These are phyloP conservation scores for Chrysolina oricalcia DNA, from an alignment of 2,888 invertebrate genomes.

Conservation along the genomic window DNA sequence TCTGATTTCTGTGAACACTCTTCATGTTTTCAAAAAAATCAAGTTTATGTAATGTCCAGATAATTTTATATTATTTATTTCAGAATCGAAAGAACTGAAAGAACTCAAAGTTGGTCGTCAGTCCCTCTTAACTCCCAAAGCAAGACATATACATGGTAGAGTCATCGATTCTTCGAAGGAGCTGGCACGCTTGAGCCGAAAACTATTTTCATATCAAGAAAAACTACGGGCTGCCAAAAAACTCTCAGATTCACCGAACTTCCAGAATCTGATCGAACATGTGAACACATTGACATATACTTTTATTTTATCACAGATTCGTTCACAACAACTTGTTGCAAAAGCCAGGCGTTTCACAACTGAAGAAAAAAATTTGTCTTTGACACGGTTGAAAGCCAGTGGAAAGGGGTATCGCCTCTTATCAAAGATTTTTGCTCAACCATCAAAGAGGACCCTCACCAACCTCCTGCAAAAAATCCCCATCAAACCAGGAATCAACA, in stretches of 20 bases:
- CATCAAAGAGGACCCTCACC: slow-evolving; percentile 21
- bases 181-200: slow-evolving; percentile 1
- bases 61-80: not conserved
- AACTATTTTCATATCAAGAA: not conserved
- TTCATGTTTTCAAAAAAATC: too few species aligned
- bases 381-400: slow-evolving; percentile 24
- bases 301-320: slow-evolving; percentile 29
- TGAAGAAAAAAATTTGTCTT: slow-evolving; percentile 26
- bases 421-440: slow-evolving; percentile 15
- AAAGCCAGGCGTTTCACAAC: slow-evolving; percentile 9
- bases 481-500: slow-evolving; percentile 9
- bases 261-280: slow-evolving; percentile 14
- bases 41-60: not conserved
- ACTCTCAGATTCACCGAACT: slow-evolving; percentile 20
- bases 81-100: not conserved
- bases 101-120: slow-evolving; percentile 10
- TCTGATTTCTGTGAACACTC: not conserved
- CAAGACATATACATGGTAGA: not conserved
- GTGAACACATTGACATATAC: slow-evolving; percentile 25
- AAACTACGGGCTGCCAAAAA: slow-evolving; percentile 16
- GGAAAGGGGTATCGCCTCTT: slow-evolving; percentile 22
- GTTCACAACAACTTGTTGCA: slow-evolving; percentile 26
- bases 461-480: slow-evolving; percentile 17
- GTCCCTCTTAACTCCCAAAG: slow-evolving; percentile 3
- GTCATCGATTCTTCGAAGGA: not conserved